Evolutionary conservation across 2,797 vertebrate species (phyloP), one percentile per base, ranked within the genome.

Genomic region (Brachyrhaphis roseni): DNA sequence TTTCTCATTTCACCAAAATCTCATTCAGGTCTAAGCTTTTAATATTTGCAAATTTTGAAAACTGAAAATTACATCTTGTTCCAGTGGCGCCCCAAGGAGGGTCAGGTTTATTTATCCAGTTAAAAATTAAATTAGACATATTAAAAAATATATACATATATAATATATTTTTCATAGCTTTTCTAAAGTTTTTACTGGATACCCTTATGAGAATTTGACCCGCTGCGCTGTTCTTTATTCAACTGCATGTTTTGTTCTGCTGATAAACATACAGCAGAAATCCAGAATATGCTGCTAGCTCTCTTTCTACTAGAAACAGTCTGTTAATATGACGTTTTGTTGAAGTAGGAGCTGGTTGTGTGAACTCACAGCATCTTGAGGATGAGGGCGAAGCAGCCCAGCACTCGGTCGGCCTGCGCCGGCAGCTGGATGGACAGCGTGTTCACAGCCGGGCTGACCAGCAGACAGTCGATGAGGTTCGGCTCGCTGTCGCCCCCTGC

Each of bases 361-460:
- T 59, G 1, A 72, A 98, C 98, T 99, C 93, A 99, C 98, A 99
- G 97, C 97, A 99, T 98, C 94, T 98, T 99, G 86, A 99, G 97
- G 88, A 99, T 99, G 86, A 99, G 97, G 68, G 98, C 98, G 1
- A 98, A 99, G 95, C 98, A 99, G 91, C 97, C 97, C 34, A 99
- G 97, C n/a, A 99, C 97, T 36, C 98, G 95, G 94, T 99, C 98
- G 0, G 98, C 98, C 91, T 99, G 98, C 13, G 97, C 96, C 0
- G 98, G 98, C 86, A 99, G 97, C 94, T 99, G 98, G 78, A 99
- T 99, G 96, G 97, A 98, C 90, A 99, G 96, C 81, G 97, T 97
- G 93, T 96, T 99, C 92, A 97, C 96, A 26, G 97, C 96, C 0
- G 98, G 98, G 93, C 98, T 99, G 95, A 99, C 98, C 96, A 99